Base-by-base conservation (phyloP, 2,113 vertebrate species). In the Helogale parvula region DNA sequence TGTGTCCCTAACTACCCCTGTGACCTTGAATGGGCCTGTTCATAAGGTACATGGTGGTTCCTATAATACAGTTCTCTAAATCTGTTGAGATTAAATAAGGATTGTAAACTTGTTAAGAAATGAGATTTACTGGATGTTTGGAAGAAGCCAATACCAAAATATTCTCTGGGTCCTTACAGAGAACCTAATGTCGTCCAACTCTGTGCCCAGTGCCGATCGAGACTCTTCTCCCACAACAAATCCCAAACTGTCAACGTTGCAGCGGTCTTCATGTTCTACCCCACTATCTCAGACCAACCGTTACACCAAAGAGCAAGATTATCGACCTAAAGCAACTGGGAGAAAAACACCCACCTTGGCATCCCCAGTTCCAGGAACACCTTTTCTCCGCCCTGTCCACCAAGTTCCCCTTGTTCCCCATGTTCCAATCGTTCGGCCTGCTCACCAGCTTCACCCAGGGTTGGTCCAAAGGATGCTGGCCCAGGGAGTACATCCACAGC, bases 381-480 rank as follows among this genome's bases (percentile, higher is more conserved):
- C 99, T 90, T 99, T 99, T 35, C 99, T 99, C 93, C 99, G 99
- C 89, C 99, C 99, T 19, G 98, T 99, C 96, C 99, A 99, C 98
- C 99, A 99, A n/a, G 99, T 99, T 47, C 99, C 99, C 38, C 98
- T 99, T 95, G 98, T 99, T 72, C 99, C 99, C 94, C 99, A 99
- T 76, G 99, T 99, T 57, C 99, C 99, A 2, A 98, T 99, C 93
- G 99, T 99, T 93, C 99, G 99, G 47, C 99, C 99, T 88, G 98
- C 99, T 95, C 99, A 99, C 92, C 99, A 99, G 98, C 98, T 99
- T 91, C 99, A 99, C 98, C 99, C 99, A 91, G 99, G 99, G 90
- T 66, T 99, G 97, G 99, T 99, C 97, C 99, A 99, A 79, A 99
- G 99, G 98, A 99, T 99, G 99, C 98, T 99, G 95, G 99, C 99